Conservation (phyloP, 2,113 vertebrate genomes). For the Paramormyrops kingsleyae region DNA sequence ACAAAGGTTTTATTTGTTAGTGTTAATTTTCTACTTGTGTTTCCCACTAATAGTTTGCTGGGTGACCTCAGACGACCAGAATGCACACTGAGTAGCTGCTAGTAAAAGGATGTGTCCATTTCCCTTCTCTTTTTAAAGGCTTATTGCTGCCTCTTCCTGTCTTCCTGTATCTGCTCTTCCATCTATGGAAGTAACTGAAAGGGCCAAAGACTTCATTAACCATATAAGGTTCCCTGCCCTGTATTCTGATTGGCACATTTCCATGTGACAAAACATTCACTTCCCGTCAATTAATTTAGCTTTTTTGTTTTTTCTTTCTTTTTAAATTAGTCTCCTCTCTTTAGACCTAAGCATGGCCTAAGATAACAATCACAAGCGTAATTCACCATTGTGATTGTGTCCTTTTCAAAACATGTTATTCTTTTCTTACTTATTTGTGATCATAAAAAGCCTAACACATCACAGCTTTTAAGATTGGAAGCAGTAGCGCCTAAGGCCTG, state of each 20-base stretch:
- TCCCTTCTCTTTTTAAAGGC: neutral
- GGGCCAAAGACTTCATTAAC: neutral
- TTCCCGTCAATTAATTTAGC: neutral
- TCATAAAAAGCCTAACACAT: too few species aligned
- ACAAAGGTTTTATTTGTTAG: neutral
- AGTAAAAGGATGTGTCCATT: neutral
- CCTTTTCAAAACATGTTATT: neutral
- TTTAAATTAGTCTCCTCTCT: neutral
- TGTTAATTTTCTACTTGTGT: neutral
- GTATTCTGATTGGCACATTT: neutral
- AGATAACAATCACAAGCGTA: neutral
- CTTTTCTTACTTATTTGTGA: neutral
- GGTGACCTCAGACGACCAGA: neutral
- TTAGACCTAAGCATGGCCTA: neutral
- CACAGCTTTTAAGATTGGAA: too few species aligned
- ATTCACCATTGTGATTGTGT: neutral
- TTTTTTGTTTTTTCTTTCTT: neutral
- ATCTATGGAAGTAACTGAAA: neutral
- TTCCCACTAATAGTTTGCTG: neutral
- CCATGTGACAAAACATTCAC: neutral
- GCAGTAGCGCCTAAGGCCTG: neutral
- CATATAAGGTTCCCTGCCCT: conserved; percentile 12
- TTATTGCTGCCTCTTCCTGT: neutral
- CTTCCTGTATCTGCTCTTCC: neutral
- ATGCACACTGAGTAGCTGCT: neutral